Conservation (phyloP, 2,113 vertebrate species). For the Tragelaphus imberbis region DNA sequence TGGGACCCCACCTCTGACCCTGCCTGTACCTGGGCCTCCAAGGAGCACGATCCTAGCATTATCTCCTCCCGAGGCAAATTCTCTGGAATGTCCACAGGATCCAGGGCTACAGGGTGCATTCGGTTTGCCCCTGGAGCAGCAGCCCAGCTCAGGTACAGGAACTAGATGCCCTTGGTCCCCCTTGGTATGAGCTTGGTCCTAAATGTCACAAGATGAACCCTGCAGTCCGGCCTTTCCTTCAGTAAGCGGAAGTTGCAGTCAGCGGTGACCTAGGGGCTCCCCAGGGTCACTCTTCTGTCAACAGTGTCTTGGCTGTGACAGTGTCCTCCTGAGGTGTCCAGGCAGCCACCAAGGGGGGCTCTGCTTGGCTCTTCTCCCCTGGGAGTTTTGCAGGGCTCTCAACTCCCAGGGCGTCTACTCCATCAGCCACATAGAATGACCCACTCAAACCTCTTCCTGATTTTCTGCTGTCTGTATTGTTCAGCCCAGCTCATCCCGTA, state of each 20-base stretch:
- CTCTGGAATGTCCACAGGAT: not conserved
- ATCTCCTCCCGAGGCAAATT: not conserved
- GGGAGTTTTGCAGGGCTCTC: not conserved
- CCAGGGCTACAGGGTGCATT: not conserved
- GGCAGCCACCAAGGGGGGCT: not conserved
- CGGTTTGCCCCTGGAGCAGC: no score
- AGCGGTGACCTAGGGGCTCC: not conserved
- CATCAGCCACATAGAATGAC: not conserved
- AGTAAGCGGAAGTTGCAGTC: not conserved
- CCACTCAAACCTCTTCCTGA: not conserved
- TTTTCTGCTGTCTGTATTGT: not conserved
- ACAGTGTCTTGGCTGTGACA: not conserved
- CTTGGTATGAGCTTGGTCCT: not conserved
- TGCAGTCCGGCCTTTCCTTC: not conserved
- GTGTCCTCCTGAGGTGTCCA: not conserved
- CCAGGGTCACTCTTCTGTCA: not conserved
- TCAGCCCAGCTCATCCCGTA: not conserved
- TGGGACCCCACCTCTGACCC: not conserved
- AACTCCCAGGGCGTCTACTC: conserved; percentile 21
- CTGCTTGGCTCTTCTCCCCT: not conserved
- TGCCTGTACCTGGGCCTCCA: not conserved
- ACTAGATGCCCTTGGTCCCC: not conserved
- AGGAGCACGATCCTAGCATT: not conserved
- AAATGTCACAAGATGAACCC: not conserved
- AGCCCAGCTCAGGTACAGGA: not conserved